phyloP scores from a whole-genome alignment of 1,140 invertebrate genomes.

The Anthonomus grandis region DNA sequence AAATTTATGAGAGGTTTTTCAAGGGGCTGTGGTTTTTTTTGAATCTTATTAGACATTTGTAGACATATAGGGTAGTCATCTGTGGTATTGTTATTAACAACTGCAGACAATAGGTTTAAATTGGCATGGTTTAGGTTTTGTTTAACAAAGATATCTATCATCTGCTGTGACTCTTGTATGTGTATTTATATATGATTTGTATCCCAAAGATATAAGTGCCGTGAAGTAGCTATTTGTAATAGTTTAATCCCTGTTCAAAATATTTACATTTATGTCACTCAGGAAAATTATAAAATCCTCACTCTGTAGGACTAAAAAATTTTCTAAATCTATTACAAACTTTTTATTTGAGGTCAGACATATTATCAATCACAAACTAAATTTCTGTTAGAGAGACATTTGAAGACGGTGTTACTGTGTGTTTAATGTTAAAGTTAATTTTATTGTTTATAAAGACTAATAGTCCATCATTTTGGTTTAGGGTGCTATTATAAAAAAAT shows the following conservation, averaged over 20 bases:
- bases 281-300: conserved; percentile 2
- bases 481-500: conserved; percentile 13
- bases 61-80: conserved; percentile 10
- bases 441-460: too few relatives aligned
- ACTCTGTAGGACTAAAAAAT: conserved; percentile 9
- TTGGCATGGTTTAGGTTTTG: conserved; percentile 9
- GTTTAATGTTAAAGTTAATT: too few relatives aligned
- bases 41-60: conserved; percentile 4
- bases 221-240: conserved; percentile 14
- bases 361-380: neutral
- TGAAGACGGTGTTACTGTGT: conserved; percentile 10
- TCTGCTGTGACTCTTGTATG: conserved; percentile 11
- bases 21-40: conserved; percentile 7
- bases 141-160: conserved; percentile 13
- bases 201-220: conserved; percentile 7
- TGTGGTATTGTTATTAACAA: conserved; percentile 9
- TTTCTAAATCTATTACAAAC: conserved; percentile 2
- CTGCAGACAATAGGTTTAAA: neutral
- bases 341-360: conserved; percentile 3
- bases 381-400: conserved; percentile 1
- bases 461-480: too few relatives aligned
- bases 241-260: conserved; percentile 4
- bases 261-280: conserved; percentile 11
- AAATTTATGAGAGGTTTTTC: conserved; percentile 5
- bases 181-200: conserved; percentile 15